These are phyloP conservation scores for Drosophila neocordata DNA, from an alignment of 1,140 invertebrate genomes.

Conservation along the genomic window DNA sequence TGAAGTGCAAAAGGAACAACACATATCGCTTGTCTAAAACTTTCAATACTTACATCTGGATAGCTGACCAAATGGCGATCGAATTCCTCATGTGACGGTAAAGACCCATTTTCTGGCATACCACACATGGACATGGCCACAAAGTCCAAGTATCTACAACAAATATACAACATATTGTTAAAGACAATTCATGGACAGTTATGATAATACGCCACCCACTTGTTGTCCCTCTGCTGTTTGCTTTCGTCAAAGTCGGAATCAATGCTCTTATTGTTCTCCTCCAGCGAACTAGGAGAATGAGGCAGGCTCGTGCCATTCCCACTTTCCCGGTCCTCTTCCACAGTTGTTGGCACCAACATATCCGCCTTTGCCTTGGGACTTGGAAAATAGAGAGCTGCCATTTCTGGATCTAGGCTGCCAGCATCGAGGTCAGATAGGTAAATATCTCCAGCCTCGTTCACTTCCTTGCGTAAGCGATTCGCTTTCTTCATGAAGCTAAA, in stretches of 20 bases:
- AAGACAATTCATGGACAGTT: not conserved
- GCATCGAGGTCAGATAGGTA: conserved; percentile 96
- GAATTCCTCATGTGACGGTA: conserved; percentile 87
- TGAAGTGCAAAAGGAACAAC: conserved; percentile 37
- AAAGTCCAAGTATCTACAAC: conserved; percentile 84
- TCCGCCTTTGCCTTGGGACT: conserved; percentile 67
- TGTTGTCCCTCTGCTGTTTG: conserved; percentile 85
- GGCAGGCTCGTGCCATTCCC: conserved; percentile 96
- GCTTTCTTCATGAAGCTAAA: conserved; percentile 96
- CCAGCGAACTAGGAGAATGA: conserved; percentile 94
- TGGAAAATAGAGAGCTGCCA: conserved; percentile 95
- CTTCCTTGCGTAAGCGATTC: conserved; percentile 88
- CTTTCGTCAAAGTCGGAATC: conserved; percentile 92
- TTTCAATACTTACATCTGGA: conserved; percentile 71
- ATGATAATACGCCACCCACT: conserved; percentile 83
- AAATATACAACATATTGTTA: not conserved
- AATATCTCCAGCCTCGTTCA: conserved; percentile 90
- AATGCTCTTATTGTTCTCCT: conserved; percentile 88
- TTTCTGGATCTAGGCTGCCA: conserved; percentile 94
- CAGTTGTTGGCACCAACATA: conserved; percentile 62
- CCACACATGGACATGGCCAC: conserved; percentile 92
- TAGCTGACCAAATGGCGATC: conserved; percentile 87
- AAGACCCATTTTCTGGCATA: conserved; percentile 85
- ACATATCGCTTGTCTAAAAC: conserved; percentile 24
- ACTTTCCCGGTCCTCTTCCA: conserved; percentile 96